Percentiles rank a stretch among this genome's conserved stretches.
These are phyloP conservation scores for Brachyistius frenatus DNA, from an alignment of 2,113 vertebrate genomes.

Conservation along the genomic window DNA sequence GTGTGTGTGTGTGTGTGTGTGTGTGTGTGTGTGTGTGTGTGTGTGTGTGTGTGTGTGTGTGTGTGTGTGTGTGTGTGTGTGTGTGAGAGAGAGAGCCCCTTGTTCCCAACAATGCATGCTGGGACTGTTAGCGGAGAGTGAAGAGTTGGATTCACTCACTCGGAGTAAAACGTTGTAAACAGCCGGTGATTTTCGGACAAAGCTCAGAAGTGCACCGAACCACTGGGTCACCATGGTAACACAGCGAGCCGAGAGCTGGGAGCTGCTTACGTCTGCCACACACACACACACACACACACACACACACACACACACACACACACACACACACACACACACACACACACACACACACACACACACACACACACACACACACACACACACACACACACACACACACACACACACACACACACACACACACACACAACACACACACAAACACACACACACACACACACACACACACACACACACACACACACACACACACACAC, in stretches of 20 bases:
- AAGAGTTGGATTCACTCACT: too few species aligned
- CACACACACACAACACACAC: neutral
- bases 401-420: too few species aligned
- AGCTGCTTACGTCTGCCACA: conserved; percentile 19
- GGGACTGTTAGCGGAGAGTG: too few species aligned
- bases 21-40: too few species aligned
- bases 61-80: too few species aligned
- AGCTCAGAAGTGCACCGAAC: conserved; percentile 25
- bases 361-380: conserved; percentile 3
- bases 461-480: neutral
- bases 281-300: conserved; percentile 7
- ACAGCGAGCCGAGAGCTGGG: conserved; percentile 20
- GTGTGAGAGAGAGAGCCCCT: neutral
- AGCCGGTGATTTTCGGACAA: too few species aligned
- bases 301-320: neutral
- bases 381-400: neutral
- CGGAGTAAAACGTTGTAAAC: too few species aligned
- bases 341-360: neutral
- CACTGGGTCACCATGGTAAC: conserved; percentile 73
- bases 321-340: too few species aligned
- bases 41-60: too few species aligned
- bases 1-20: too few species aligned
- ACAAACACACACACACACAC: conserved; percentile 5
- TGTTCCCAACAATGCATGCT: too few species aligned
- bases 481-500: too few species aligned